phyloP scores from a whole-genome alignment of 2,113 vertebrate genomes.

The Opisthocomus hoazin region DNA sequence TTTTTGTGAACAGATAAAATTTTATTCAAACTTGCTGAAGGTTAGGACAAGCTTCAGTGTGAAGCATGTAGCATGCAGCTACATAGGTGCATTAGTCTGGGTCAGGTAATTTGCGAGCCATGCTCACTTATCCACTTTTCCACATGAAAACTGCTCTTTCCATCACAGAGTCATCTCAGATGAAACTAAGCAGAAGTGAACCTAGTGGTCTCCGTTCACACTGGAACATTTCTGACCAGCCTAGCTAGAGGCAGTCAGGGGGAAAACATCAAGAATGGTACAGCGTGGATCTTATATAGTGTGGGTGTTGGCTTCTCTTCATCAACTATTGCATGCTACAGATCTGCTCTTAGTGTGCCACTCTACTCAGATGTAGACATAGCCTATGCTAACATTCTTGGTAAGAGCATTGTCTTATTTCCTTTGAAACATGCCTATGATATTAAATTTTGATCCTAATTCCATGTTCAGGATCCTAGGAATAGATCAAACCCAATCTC shows the following conservation, averaged over 20 bases:
- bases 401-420: neutral
- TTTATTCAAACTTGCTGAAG: neutral
- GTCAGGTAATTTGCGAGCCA: neutral
- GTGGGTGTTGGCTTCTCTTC: neutral
- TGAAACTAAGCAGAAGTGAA: neutral
- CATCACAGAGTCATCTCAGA: neutral
- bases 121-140: neutral
- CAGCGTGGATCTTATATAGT: neutral
- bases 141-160: neutral
- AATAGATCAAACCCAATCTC: neutral
- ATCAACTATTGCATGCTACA: neutral
- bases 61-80: neutral
- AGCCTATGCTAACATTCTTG: neutral
- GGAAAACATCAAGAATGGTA: neutral
- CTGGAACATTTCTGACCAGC: neutral
- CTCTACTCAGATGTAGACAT: neutral
- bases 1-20: neutral
- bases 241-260: neutral
- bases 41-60: neutral
- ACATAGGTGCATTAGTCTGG: neutral
- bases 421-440: neutral
- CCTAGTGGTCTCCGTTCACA: neutral
- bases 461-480: neutral
- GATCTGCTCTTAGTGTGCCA: neutral
- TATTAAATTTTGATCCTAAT: neutral